Evolutionary conservation across 2,113 vertebrate genomes (phyloP).

Genomic region (Amphilophus citrinellus): DNA sequence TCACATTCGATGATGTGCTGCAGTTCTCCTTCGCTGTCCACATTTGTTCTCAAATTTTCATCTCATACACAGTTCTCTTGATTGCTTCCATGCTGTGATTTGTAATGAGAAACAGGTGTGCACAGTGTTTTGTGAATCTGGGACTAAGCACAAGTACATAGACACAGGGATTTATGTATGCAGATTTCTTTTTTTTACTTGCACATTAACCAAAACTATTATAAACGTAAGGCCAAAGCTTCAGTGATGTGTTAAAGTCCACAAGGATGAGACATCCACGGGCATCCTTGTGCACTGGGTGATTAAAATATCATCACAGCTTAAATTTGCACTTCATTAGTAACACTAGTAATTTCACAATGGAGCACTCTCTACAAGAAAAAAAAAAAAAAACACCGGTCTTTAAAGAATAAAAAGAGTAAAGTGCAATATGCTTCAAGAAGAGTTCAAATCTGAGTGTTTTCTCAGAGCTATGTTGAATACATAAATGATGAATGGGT

Average conservation of each 20-base stretch:
- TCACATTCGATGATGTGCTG: not conserved
- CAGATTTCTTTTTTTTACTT: not conserved
- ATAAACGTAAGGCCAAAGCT: constrained; percentile 16
- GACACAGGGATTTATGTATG: not conserved
- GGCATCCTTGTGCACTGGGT: constrained; percentile 29
- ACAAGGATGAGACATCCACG: constrained; percentile 30
- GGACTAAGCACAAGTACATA: not conserved
- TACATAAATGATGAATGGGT: constrained; percentile 50
- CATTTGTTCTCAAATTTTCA: constrained; percentile 21
- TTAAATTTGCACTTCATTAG: constrained; percentile 63
- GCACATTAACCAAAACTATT: constrained; percentile 19
- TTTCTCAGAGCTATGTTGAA: constrained; percentile 14
- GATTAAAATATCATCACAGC: constrained; percentile 68
- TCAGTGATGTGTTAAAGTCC: constrained; percentile 39
- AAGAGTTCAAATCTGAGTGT: constrained; percentile 36
- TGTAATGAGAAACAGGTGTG: constrained; percentile 54
- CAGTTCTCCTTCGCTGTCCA: constrained; percentile 5
- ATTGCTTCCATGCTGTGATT: constrained; percentile 53
- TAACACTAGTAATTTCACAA: constrained; percentile 39
- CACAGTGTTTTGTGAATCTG: constrained; percentile 18
- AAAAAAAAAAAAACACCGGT: constrained; percentile 5
- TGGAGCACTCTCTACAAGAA: constrained; percentile 14
- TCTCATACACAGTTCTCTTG: constrained; percentile 12
- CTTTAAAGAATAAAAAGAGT: constrained; percentile 40
- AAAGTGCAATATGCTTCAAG: constrained; percentile 37